Evolutionary conservation across 2,888 invertebrate species (phyloP), one percentile per base, ranked within the genome.

Genomic region (Plutella xylostella): DNA sequence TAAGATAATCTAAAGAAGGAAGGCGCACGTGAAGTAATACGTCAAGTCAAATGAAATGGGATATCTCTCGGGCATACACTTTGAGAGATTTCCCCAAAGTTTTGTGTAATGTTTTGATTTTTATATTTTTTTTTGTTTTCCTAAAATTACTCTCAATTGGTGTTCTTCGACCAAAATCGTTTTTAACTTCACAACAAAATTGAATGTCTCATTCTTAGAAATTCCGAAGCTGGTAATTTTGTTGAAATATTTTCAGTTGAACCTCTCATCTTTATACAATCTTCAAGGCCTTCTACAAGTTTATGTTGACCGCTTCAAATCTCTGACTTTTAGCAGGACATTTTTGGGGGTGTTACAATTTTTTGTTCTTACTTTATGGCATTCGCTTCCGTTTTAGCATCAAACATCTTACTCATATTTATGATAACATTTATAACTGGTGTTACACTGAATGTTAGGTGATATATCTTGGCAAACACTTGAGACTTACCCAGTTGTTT

Each of bases 1-100:
- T 72, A 62, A 68, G 68, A 62, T 65, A 57, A 60, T 44, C 28
- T 34, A 31, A 38, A 38, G 19, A 42, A 20, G 20, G 38, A 42
- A 57, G 55, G 58, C 63, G 63, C 65, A 56, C 68, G 71, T 61
- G 68, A 56, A 50, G 54, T 65, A 70, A n/a, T n/a, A n/a, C n/a
- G n/a, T n/a, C 80, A 83, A 82, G 82, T 82, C 82, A 82, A 82
- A 83, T 82, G 83, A 82, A 82, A 74, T 78, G 78, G 79, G 69
- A 77, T 75, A 66, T 73, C 73, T 58, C 73, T 79, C 78, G 72
- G n/a, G 56, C 54, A 51, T 47, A 47, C 40, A 50, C 56, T 51
- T 56, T 75, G 76, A 79, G 76, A 64, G 80, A 68, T 63, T 77
- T 78, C 66, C 77, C 78, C 74, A 55, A 20, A 47, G 43, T 61